Conservation (phyloP, 2,888 invertebrate species). For the Crioceris asparagi region DNA sequence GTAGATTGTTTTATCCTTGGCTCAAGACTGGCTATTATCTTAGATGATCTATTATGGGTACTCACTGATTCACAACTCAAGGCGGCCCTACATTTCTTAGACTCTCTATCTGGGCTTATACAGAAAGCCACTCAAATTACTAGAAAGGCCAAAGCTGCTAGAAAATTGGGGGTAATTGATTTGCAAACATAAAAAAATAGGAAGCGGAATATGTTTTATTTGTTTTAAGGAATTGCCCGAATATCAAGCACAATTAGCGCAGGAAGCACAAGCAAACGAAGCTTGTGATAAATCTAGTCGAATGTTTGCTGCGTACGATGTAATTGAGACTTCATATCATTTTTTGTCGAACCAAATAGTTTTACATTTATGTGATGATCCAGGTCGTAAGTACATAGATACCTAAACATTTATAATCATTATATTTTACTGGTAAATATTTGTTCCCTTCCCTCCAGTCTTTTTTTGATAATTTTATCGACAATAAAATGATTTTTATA, state of each 20-base stretch:
- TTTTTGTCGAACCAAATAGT: conserved; percentile 87
- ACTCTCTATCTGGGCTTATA: conserved; percentile 72
- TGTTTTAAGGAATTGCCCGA: conserved; percentile 52
- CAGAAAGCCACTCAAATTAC: conserved; percentile 70
- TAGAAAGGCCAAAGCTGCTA: conserved; percentile 70
- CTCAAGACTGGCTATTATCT: conserved; percentile 79
- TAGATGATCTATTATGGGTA: conserved; percentile 96
- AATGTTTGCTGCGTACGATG: conserved; percentile 79
- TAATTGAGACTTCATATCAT: conserved; percentile 97
- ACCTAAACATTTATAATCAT: too few relatives aligned
- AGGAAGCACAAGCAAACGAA: conserved; percentile 42
- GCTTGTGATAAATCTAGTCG: conserved; percentile 39
- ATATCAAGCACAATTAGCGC: conserved; percentile 60
- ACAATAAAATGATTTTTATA: conserved; percentile 6
- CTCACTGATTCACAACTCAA: conserved; percentile 91
- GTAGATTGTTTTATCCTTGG: conserved; percentile 88
- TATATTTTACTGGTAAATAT: too few relatives aligned
- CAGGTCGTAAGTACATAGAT: conserved; percentile 54
- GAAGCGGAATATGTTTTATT: not conserved
- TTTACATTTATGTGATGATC: conserved; percentile 93
- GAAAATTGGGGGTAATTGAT: conserved; percentile 58
- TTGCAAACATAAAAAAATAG: not conserved
- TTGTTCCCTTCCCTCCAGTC: too few relatives aligned
- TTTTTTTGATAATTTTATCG: too few relatives aligned
- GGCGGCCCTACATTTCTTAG: conserved; percentile 83